phyloP scores from a whole-genome alignment of 2,888 invertebrate species.

The Dendrolimus pini region DNA sequence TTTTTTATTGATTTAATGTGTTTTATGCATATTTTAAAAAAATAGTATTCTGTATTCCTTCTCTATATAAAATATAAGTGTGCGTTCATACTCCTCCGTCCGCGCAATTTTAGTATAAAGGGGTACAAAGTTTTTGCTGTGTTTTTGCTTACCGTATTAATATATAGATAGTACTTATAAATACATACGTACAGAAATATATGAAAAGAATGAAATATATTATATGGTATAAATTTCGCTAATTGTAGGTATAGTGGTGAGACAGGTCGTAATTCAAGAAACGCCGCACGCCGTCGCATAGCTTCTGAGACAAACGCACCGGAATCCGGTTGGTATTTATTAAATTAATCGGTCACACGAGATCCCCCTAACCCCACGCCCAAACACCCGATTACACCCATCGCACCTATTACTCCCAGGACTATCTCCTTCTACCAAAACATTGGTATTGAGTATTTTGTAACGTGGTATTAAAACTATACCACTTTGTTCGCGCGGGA shows the following conservation, averaged over 20 bases:
- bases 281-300: conserved; percentile 46
- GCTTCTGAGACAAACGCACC: conserved; percentile 54
- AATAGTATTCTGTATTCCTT: no score
- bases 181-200: background rate
- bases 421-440: background rate
- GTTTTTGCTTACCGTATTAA: no score
- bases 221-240: background rate
- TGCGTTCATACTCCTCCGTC: no score
- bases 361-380: conserved; percentile 8
- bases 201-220: background rate
- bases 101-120: no score
- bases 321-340: conserved; percentile 67
- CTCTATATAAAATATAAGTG: no score
- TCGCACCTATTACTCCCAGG: background rate
- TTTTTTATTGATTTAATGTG: no score
- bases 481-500: no score
- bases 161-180: no score
- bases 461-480: no score
- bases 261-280: conserved; percentile 46
- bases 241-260: conserved; percentile 15
- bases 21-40: no score
- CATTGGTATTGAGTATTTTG: background rate
- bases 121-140: no score
- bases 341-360: conserved; percentile 57
- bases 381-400: background rate